Evolutionary conservation across 2,888 invertebrate species (phyloP).

Genomic region (Mellilla xanthometata): DNA sequence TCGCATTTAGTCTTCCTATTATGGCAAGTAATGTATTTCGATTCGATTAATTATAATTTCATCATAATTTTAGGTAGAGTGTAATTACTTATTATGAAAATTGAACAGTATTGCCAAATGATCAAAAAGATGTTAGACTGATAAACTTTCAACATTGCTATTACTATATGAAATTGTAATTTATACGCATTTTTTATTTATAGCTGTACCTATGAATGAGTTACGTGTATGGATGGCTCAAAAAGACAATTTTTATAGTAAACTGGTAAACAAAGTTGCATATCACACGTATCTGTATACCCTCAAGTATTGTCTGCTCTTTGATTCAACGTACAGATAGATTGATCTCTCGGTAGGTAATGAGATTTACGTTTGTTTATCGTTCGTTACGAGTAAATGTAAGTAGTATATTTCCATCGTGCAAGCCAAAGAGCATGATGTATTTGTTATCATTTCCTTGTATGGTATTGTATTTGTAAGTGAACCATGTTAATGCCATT

Average conservation of each 20-base stretch:
- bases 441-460: constrained; percentile 77
- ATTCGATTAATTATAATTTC: constrained; percentile 57
- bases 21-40: constrained; percentile 57
- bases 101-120: constrained; percentile 79
- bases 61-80: constrained; percentile 60
- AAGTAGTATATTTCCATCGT: constrained; percentile 68
- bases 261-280: constrained; percentile 60
- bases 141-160: constrained; percentile 57
- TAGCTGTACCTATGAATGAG: constrained; percentile 19
- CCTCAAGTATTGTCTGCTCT: constrained; percentile 34
- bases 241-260: constrained; percentile 46
- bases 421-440: constrained; percentile 83
- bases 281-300: constrained; percentile 58
- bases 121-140: constrained; percentile 79
- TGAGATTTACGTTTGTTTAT: constrained; percentile 64
- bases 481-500: constrained; percentile 78
- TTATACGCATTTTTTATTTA: constrained; percentile 38
- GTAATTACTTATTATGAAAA: constrained; percentile 42
- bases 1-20: constrained; percentile 72
- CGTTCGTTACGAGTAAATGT: constrained; percentile 56
- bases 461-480: constrained; percentile 69
- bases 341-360: constrained; percentile 73
- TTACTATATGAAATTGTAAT: constrained; percentile 47
- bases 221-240: constrained; percentile 48
- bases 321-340: constrained; percentile 61